A percentile compares a stretch with the other conserved stretches of the same genome.
Evolutionary conservation across 92 coral and sea anemone genomes (phyloP).

Genomic region (Zoanthus solanderi): DNA sequence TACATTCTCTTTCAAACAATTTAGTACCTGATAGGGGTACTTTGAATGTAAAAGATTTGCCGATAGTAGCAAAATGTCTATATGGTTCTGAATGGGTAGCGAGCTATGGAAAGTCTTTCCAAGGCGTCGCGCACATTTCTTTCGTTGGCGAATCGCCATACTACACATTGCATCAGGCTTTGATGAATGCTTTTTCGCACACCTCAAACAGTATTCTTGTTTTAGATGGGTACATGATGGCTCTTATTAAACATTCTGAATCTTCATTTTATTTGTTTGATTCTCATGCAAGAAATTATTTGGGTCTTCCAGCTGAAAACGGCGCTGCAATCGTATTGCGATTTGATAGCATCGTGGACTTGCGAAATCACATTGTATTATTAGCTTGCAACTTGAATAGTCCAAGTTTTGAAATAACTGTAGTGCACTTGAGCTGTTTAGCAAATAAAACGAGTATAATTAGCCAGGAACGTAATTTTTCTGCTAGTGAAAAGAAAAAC

Average conservation of each 20-base stretch:
- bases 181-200: slow-evolving; percentile 29
- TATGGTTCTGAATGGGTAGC: slow-evolving; percentile 1
- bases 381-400: too few relatives aligned
- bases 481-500: slow-evolving; percentile 2
- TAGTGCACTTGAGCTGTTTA: too few relatives aligned
- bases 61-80: too few relatives aligned
- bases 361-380: not conserved
- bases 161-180: slow-evolving; percentile 27
- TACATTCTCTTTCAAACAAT: too few relatives aligned
- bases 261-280: slow-evolving; percentile 24
- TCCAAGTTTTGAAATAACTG: too few relatives aligned
- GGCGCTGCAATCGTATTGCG: slow-evolving; percentile 20
- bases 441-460: not conserved
- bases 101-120: not conserved
- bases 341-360: slow-evolving; percentile 11
- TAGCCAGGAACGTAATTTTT: not conserved
- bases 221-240: slow-evolving; percentile 17
- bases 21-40: too few relatives aligned
- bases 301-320: slow-evolving; percentile 28
- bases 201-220: slow-evolving; percentile 20
- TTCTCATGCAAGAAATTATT: slow-evolving; percentile 14
- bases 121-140: not conserved
- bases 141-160: slow-evolving; percentile 18
- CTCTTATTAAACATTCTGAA: slow-evolving; percentile 27
- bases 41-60: too few relatives aligned